A percentile compares a stretch with the other conserved stretches of the same genome.
Evolutionary conservation across 2,888 invertebrate genomes (phyloP).

Genomic region (Volucella inflata): DNA sequence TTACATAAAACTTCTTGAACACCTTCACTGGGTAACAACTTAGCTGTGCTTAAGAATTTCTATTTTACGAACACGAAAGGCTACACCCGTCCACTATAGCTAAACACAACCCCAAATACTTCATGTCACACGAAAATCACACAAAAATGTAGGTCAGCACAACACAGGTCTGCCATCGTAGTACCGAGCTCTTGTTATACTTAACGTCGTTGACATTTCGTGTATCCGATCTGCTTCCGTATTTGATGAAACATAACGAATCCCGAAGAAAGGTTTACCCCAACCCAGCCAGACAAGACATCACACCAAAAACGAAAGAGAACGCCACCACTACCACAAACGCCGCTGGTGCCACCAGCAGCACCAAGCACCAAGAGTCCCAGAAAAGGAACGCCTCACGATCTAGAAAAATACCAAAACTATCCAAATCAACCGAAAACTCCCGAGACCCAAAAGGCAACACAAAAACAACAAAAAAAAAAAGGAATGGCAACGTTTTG

Average conservation of each 20-base stretch:
- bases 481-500: constrained; percentile 61
- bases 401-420: constrained; percentile 67
- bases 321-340: neutral
- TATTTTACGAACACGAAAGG: constrained; percentile 3
- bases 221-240: constrained; percentile 74
- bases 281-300: constrained; percentile 49
- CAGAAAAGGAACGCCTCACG: constrained; percentile 54
- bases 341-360: no score
- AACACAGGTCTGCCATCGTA: constrained; percentile 27
- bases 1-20: neutral
- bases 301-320: constrained; percentile 43
- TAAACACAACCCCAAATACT: constrained; percentile 43
- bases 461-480: constrained; percentile 30
- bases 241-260: constrained; percentile 74
- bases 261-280: constrained; percentile 21
- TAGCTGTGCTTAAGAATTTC: constrained; percentile 2
- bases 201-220: constrained; percentile 72
- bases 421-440: constrained; percentile 42
- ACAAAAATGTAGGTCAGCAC: constrained; percentile 65
- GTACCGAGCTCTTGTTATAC: constrained; percentile 51
- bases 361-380: no score
- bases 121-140: constrained; percentile 74
- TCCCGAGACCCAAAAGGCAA: neutral
- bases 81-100: neutral
- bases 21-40: neutral